Conservation (phyloP, 2,113 vertebrate genomes). For the Athene noctua region DNA sequence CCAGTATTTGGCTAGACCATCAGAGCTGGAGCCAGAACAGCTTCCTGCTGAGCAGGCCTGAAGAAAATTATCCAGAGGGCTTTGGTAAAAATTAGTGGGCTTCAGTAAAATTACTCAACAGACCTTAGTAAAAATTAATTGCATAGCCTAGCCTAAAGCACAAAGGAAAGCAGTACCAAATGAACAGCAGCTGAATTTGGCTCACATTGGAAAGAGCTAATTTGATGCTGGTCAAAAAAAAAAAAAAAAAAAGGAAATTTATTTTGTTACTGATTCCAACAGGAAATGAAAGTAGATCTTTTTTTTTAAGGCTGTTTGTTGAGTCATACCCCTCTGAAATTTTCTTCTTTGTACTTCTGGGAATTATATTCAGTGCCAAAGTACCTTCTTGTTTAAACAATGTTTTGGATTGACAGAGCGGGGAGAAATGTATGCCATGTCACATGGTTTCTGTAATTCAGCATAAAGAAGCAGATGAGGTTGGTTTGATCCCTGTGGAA, state of each 20-base stretch:
- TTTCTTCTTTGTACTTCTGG: constrained; percentile 38
- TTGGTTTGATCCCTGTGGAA: neutral
- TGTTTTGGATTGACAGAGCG: neutral
- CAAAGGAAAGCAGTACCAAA: constrained; percentile 15
- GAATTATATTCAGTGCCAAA: constrained; percentile 29
- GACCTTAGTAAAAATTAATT: constrained; percentile 60
- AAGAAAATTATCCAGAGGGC: constrained; percentile 48
- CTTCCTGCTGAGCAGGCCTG: constrained; percentile 37
- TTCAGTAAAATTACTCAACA: constrained; percentile 52
- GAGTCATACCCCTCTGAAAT: constrained; percentile 38
- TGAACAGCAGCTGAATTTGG: constrained; percentile 31
- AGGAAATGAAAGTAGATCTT: constrained; percentile 25
- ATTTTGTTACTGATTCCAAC: constrained; percentile 31
- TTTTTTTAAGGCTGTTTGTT: constrained; percentile 10
- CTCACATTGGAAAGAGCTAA: neutral
- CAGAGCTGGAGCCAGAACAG: constrained; percentile 21
- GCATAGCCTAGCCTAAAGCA: constrained; percentile 31
- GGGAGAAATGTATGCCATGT: neutral
- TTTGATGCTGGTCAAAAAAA: neutral
- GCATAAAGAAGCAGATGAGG: neutral
- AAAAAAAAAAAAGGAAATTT: neutral
- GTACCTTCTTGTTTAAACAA: constrained; percentile 33
- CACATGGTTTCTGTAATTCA: neutral
- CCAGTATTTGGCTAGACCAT: constrained; percentile 22
- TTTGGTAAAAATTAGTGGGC: constrained; percentile 40